Base-by-base conservation (phyloP, 2,113 vertebrate genomes). In the Hippocampus barbouri region DNA sequence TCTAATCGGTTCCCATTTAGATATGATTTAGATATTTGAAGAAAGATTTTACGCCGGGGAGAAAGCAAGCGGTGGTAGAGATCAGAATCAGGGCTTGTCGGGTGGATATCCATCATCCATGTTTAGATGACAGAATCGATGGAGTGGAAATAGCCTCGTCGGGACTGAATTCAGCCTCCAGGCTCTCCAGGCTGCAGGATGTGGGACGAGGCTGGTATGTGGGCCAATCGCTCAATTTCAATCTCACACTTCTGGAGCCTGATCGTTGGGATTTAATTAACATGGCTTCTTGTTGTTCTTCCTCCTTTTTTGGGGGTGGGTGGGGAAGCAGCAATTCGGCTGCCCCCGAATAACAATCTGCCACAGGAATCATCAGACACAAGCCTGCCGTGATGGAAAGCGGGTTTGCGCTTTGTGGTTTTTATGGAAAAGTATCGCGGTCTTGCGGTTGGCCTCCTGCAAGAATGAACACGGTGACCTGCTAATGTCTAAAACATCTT, bases 71-170 rank as follows among this genome's bases (percentile, higher is more conserved):
- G 75, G 40, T 72, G 63, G 65, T 71, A 75, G 76, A 76, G 79
- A 88, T 88, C 75, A 76, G 78, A 75, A 74, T 79, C 79, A 77
- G 83, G 74, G 88, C 88, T 90, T 76, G 84, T 91, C 91, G 83
- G 84, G 85, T 83, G 87, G 86, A 89, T 92, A 92, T 89, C 84
- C 73, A 91, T 93, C 91, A 91, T 90, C 23, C 43, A 89, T 83
- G 89, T 91, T 87, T 89, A 89, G 87, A 92, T 92, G 90, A 90
- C 87, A 92, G 87, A 93, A 93, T 93, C 93, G 84, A 94, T 93
- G 90, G 84, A 83, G 92, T 91, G 91, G 92, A 95, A 94, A 93
- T 92, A 90, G 92, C 88, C 86, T 80, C 78, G 89, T 85, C 82
- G 80, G 82, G 90, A 81, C 85, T 84, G 85, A 87, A 89, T 90